phyloP scores from a whole-genome alignment of 2,113 vertebrate species.

The Piprites chloris region DNA sequence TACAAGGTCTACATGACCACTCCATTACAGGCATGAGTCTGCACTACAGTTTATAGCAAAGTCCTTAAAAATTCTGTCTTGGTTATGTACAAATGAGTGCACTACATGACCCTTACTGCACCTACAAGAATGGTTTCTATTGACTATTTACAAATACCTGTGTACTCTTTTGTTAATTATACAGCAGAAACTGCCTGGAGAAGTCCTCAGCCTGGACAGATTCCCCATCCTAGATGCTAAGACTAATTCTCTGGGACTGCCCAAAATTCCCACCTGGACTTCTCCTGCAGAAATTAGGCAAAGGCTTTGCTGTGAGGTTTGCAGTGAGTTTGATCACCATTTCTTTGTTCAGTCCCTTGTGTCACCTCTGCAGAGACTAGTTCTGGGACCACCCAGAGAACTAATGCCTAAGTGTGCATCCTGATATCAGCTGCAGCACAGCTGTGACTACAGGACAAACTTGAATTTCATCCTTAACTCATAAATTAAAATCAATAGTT shows the following conservation, averaged over 20 bases:
- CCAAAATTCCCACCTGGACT: not conserved
- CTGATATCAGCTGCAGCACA: not conserved
- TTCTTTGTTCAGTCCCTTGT: not conserved
- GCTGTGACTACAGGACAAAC: not conserved
- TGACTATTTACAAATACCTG: not conserved
- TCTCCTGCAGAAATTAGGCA: not conserved
- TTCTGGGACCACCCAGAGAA: not conserved
- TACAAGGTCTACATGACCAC: not conserved
- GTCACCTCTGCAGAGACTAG: not conserved
- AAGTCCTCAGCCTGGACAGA: not conserved
- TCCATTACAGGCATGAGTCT: not conserved
- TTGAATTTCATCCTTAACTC: not conserved
- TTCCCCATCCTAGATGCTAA: not conserved
- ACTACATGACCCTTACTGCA: not conserved
- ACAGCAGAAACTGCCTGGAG: not conserved
- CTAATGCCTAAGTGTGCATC: not conserved
- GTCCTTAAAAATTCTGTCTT: not conserved
- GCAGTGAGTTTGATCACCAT: not conserved
- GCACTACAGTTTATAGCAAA: not conserved
- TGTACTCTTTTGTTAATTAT: not conserved
- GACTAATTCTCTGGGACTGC: not conserved
- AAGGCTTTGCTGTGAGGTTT: not conserved
- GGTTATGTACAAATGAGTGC: not conserved
- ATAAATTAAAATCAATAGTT: not conserved
- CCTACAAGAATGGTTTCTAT: not conserved